Evolutionary conservation across 2,797 vertebrate genomes (phyloP).

Genomic region (Notoglanidium macrostoma): DNA sequence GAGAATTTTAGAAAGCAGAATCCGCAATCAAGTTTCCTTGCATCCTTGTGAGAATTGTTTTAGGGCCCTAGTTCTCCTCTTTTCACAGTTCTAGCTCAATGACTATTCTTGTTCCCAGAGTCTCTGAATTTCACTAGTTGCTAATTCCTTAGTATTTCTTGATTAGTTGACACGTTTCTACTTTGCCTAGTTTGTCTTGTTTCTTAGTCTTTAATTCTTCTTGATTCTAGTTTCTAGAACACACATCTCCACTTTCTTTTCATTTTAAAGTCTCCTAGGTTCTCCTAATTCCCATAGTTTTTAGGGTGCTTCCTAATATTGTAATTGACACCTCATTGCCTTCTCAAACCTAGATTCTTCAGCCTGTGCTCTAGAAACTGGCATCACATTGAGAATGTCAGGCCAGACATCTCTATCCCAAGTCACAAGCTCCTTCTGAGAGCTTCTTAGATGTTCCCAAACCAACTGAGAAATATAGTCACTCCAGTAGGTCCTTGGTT

Average conservation of each 20-base stretch:
- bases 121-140: not conserved
- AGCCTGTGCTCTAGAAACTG: not conserved
- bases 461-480: not conserved
- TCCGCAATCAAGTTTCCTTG: not conserved
- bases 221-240: not conserved
- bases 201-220: not conserved
- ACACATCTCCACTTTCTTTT: not conserved
- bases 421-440: not conserved
- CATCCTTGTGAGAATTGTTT: not conserved
- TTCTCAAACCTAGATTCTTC: not conserved
- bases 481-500: not conserved
- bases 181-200: not conserved
- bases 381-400: not conserved
- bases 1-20: not conserved
- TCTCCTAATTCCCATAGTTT: not conserved
- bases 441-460: not conserved
- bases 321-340: slow-evolving; percentile 8
- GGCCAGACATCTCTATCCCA: not conserved
- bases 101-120: not conserved
- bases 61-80: not conserved
- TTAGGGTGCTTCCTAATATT: slow-evolving; percentile 1
- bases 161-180: not conserved
- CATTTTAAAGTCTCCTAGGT: not conserved
- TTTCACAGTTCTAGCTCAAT: not conserved
- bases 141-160: not conserved